phyloP scores from a whole-genome alignment of 2,113 vertebrate species.

The Struthio camelus region DNA sequence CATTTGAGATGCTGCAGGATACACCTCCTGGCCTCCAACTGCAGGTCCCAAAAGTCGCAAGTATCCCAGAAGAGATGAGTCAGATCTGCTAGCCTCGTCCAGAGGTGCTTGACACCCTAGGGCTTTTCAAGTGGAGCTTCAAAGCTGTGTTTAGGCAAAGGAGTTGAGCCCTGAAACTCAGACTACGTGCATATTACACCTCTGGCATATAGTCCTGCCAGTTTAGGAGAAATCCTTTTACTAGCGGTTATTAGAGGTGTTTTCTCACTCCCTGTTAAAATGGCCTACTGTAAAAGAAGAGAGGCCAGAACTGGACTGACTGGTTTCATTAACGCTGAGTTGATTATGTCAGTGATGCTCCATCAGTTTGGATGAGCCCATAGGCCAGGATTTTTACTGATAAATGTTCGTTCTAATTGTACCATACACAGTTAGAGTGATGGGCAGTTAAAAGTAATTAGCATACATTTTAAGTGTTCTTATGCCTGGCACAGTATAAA shows the following conservation, averaged over 20 bases:
- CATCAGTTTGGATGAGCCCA: background rate
- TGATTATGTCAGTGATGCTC: background rate
- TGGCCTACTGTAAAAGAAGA: background rate
- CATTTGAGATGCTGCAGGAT: background rate
- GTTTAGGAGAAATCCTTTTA: constrained; percentile 12
- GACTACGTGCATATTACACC: background rate
- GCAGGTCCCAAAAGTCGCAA: background rate
- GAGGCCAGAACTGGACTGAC: background rate
- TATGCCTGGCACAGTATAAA: background rate
- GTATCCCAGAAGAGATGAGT: background rate
- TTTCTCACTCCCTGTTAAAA: constrained; percentile 23
- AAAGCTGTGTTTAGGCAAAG: background rate
- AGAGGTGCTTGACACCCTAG: background rate
- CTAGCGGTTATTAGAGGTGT: constrained; percentile 9
- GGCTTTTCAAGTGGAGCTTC: background rate
- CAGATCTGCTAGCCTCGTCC: fast-evolving
- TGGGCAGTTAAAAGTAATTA: background rate
- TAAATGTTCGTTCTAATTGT: constrained; percentile 4
- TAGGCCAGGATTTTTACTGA: constrained; percentile 31
- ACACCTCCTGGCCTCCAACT: background rate
- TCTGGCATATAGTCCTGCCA: background rate
- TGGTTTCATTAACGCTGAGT: background rate
- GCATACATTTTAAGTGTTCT: background rate
- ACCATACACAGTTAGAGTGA: background rate
- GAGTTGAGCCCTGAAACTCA: background rate